Percentiles rank a stretch among this genome's conserved stretches.
Evolutionary conservation across 2,113 vertebrate species (phyloP).

Genomic region (Lagopus leucura): DNA sequence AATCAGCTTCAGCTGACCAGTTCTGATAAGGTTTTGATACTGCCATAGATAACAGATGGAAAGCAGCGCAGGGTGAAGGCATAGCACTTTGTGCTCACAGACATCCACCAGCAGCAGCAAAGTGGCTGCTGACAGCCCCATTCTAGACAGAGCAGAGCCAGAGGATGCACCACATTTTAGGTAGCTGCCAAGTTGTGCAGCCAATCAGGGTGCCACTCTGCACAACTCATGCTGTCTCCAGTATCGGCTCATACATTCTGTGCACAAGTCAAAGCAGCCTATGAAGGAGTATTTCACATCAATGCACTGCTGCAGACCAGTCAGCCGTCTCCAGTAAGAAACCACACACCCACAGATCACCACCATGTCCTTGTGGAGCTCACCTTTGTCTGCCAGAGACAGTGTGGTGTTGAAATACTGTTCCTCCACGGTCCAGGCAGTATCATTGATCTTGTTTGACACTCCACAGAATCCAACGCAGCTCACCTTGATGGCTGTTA

Average conservation of each 20-base stretch:
- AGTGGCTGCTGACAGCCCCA: neutral
- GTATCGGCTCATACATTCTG: neutral
- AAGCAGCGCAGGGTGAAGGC: neutral
- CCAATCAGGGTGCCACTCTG: neutral
- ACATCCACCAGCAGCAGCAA: neutral
- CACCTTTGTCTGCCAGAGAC: conserved; percentile 93
- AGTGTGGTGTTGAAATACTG: conserved; percentile 91
- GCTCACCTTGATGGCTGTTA: conserved; percentile 92
- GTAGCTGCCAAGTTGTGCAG: conserved; percentile 10
- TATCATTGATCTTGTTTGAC: conserved; percentile 87
- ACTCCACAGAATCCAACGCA: conserved; percentile 91
- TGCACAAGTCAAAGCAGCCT: neutral
- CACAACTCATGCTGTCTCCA: neutral
- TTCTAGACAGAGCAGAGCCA: neutral
- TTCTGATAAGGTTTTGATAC: neutral
- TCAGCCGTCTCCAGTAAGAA: neutral
- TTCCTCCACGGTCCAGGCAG: conserved; percentile 85
- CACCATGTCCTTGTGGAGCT: neutral
- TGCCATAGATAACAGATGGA: rapidly evolving
- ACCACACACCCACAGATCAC: neutral
- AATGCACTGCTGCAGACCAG: rapidly evolving
- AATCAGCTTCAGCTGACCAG: neutral
- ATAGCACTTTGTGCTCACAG: neutral
- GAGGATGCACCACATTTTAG: neutral
- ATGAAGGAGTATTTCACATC: neutral